phyloP scores from a whole-genome alignment of 92 coral and sea anemone species.

The Palythoa heliodiscus region DNA sequence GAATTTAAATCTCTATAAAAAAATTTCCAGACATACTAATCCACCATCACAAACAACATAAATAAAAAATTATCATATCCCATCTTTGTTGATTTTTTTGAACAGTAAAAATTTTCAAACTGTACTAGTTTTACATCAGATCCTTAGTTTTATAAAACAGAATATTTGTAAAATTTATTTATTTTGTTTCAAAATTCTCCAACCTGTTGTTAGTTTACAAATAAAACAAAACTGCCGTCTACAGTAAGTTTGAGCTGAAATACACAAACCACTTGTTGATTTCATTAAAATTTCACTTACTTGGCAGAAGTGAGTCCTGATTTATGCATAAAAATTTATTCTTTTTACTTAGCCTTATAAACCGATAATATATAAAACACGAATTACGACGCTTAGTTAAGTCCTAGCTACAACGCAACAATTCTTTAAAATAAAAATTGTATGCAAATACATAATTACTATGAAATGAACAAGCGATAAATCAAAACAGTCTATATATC shows the following conservation, averaged over 20 bases:
- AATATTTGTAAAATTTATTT: neutral
- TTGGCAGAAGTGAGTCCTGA: neutral
- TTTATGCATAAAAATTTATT: neutral
- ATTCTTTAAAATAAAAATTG: neutral
- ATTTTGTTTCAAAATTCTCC: neutral
- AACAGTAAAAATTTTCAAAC: no score
- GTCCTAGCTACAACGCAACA: neutral
- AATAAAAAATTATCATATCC: no score
- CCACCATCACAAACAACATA: no score
- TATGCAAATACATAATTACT: neutral
- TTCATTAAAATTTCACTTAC: slow-evolving; percentile 1
- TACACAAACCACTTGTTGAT: slow-evolving; percentile 20
- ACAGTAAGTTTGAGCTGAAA: neutral
- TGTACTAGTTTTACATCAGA: no score
- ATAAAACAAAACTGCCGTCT: neutral
- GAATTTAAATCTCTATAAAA: no score
- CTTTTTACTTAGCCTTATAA: neutral
- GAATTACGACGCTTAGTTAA: neutral
- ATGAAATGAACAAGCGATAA: slow-evolving; percentile 2
- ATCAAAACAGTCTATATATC: neutral
- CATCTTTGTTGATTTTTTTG: no score
- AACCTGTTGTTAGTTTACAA: neutral
- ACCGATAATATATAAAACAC: neutral
- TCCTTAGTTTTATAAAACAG: neutral
- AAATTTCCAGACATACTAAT: no score